Evolutionary conservation across 2,888 invertebrate species (phyloP), one percentile per base, ranked within the genome.

Genomic region (Pterostichus madidus): DNA sequence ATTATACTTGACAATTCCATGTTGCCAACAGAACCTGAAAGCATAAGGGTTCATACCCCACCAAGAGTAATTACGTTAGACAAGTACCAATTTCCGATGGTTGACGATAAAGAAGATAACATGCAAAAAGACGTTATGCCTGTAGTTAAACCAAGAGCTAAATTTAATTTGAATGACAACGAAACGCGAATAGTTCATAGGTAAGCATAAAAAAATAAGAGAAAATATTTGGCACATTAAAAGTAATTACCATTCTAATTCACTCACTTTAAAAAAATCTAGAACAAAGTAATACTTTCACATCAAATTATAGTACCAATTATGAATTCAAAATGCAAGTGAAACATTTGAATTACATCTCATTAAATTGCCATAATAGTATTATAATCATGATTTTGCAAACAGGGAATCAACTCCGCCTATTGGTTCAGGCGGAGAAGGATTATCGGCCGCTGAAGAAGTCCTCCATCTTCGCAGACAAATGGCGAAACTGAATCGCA

Each of bases 51-150:
- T 71, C 93, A 96, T 90, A 98, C 98, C 17, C 98, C 98, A 4
- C 98, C 98, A 10, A 92, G 97, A 86, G 94, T 95, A 17, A 94
- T 98, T 79, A 98, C 97, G 10, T 91, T 98, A 80, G 96, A 96
- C 86, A 95, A 95, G 87, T 96, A 96, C 88, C 95, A 94, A 85
- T 96, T 96, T 87, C 96, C 96, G 49, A 93, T 95, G 32, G 90
- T 91, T 68, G 91, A 92, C 82, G 90, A 91, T 11, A 93, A 93
- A 84, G 92, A 93, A 85, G 93, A 93, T 85, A 88, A 91, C 52
- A 89, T 88, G 85, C 86, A 85, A 6, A 85, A 85, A 84, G 87
- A 88, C 31, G 85, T 85, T 52, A 84, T 87, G 17, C 87, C 88
- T 10, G 86, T 88, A 15, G 85, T 87, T 11, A 88, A 87, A 84